phyloP scores from a whole-genome alignment of 2,797 vertebrate genomes.

The Macropus fuliginosus region DNA sequence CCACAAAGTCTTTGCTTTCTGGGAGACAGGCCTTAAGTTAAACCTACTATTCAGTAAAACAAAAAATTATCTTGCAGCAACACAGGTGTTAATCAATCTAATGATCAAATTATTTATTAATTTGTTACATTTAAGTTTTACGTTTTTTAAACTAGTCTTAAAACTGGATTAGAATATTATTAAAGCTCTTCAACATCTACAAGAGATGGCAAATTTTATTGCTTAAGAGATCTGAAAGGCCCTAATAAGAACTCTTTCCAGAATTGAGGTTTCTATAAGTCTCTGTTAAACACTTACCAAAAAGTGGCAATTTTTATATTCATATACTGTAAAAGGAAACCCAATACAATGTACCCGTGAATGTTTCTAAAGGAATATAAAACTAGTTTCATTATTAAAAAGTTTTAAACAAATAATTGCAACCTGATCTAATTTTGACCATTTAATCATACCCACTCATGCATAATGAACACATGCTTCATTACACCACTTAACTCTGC shows the following conservation, averaged over 20 bases:
- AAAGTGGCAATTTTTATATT: constrained; percentile 74
- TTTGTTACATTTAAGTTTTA: constrained; percentile 60
- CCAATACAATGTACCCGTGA: constrained; percentile 78
- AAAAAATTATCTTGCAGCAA: constrained; percentile 71
- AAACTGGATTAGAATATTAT: constrained; percentile 66
- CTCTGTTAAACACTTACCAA: constrained; percentile 73
- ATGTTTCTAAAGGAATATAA: constrained; percentile 79
- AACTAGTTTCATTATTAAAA: constrained; percentile 83
- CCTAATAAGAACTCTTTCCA: constrained; percentile 72
- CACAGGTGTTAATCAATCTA: constrained; percentile 67
- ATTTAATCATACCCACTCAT: constrained; percentile 77
- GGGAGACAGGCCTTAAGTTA: constrained; percentile 74
- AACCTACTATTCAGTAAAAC: constrained; percentile 76
- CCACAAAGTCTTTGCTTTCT: constrained; percentile 73
- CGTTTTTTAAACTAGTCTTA: constrained; percentile 66
- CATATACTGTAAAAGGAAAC: constrained; percentile 75
- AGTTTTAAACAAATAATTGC: constrained; percentile 86
- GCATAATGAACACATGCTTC: constrained; percentile 80
- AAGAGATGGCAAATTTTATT: constrained; percentile 70
- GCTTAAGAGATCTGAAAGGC: constrained; percentile 71
- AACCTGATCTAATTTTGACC: constrained; percentile 86
- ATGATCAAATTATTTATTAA: constrained; percentile 58
- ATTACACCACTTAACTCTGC: constrained; percentile 79
- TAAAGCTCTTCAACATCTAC: constrained; percentile 67
- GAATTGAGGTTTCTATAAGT: constrained; percentile 73